Base-by-base conservation (phyloP, 2,797 vertebrate genomes). In the Ambastaia sidthimunki region DNA sequence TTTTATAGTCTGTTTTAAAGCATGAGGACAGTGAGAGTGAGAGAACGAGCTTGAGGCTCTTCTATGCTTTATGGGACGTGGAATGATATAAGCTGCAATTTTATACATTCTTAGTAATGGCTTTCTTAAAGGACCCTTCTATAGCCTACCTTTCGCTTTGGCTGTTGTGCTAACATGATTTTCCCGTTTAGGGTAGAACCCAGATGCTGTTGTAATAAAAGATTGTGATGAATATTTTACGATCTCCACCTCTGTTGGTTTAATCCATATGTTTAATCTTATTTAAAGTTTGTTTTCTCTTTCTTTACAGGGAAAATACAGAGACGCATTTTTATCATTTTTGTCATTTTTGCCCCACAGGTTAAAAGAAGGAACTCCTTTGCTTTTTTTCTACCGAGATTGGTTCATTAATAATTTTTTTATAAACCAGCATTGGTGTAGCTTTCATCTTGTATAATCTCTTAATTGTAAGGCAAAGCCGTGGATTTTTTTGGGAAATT, bases 101-200 rank as follows among this genome's bases (percentile, higher is more conserved):
- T 92, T 93, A 85, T 91, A 91, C 87, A 88, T 89, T 86, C 82
- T 86, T 87, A 87, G 79, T 87, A 89, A 86, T 85, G 82, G 86
- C 89, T 92, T 93, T 92, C 87, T 88, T 92, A 92, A 88, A 85
- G 83, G 89, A 92, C 88, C 91, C 92, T 91, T 86, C 87, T 92
- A 92, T 87, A 80, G 62, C 70, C 78, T 73, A 85, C 86, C 87
- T 89, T 91, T 92, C 88, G 89, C 90, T 91, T 90, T 90, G 92
- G 91, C 91, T 94, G 90, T 94, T 87, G 92, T 93, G 90, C 91
- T 93, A 90, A 92, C 86, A 82, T 87, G 88, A 82, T 89, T 87
- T 92, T 93, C 88, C 89, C 86, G 89, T 94, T 88, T 94, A 93
- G 92, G 91, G 82, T 94, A 94, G 93, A 79, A 81, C 74, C 88